A percentile compares a stretch with the other conserved stretches of the same genome.
These are phyloP conservation scores for Saccopteryx leptura DNA, from an alignment of 2,113 vertebrate genomes.

Conservation along the genomic window DNA sequence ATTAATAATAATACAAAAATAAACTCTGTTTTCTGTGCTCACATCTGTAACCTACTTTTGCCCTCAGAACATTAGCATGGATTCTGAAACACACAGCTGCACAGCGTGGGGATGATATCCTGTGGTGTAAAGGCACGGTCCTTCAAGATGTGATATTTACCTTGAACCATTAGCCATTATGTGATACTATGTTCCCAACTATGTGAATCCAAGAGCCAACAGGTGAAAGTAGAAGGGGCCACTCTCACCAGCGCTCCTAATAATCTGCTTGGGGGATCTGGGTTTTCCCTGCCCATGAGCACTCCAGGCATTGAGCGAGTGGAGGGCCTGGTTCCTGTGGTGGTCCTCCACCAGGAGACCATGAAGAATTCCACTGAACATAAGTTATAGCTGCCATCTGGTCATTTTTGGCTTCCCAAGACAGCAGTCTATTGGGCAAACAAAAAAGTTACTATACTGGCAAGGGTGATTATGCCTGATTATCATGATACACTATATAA, in stretches of 20 bases:
- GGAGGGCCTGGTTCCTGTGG: not conserved
- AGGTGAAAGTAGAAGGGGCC: not conserved
- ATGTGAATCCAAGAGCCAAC: not conserved
- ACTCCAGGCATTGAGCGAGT: not conserved
- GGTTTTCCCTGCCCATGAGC: not conserved
- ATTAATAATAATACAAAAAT: too few species aligned
- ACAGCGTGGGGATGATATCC: not conserved
- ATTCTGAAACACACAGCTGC: not conserved
- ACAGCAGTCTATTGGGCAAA: not conserved
- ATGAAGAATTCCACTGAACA: not conserved
- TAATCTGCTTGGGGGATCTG: not conserved
- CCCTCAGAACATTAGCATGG: not conserved
- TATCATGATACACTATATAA: not conserved
- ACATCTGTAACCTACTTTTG: too few species aligned
- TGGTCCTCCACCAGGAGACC: not conserved
- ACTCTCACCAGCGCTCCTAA: not conserved
- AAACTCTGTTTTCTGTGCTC: too few species aligned
- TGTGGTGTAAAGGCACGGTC: not conserved
- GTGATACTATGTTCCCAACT: not conserved
- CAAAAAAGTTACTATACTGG: not conserved
- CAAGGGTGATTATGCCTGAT: not conserved
- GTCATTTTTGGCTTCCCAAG: not conserved
- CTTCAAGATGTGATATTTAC: slow-evolving; percentile 28
- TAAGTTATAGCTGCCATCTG: not conserved
- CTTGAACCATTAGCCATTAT: not conserved